Base-by-base conservation (phyloP, 2,888 invertebrate genomes). In the Helobdella robusta region DNA sequence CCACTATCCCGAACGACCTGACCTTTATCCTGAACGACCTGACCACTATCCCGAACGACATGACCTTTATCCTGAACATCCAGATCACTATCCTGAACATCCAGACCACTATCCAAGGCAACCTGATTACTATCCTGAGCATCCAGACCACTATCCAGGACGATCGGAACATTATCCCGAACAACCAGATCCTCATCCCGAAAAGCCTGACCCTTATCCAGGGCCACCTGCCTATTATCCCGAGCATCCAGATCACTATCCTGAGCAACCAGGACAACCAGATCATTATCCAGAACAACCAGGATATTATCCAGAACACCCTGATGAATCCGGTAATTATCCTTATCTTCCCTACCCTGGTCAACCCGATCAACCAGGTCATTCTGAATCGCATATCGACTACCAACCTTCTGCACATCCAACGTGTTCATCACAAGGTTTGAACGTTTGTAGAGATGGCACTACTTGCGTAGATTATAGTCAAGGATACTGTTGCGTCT, bases 401-500 rank as follows among this genome's bases (percentile, higher is more conserved):
- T n/a, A 50, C 5, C 30, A 54, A 28, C 30, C 23, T n/a, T n/a
- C 54, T 25, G 23, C 28, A 5, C 30, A 20, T 5, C 54, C 56
- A 25, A 32, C 25, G n/a, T 28, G 46, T 35, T 6, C 3, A 32
- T 32, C n/a, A 32, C 25, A n/a, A 20, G 56, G 56, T 8, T 30
- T 2, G 2, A n/a, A 23, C 20, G 64, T 50, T 52, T 95, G 94
- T 75, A 89, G 91, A 76, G 84, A 84, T 52, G 85, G 87, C 73
- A 91, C 91, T 0, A 83, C 83, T 64, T 95, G 94, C 77, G 81
- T 86, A 5, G 92, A 95, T 78, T 87, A 87, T 74, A 25, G 83
- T 84, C 83, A 83, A 36, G 94, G 94, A 8, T 92, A 88, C 77
- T 97, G 95, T 76, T 98, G 97, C 77, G 82, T 84, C 69, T 97